phyloP scores from a whole-genome alignment of 2,888 invertebrate species.

The Mimachlamys varia region DNA sequence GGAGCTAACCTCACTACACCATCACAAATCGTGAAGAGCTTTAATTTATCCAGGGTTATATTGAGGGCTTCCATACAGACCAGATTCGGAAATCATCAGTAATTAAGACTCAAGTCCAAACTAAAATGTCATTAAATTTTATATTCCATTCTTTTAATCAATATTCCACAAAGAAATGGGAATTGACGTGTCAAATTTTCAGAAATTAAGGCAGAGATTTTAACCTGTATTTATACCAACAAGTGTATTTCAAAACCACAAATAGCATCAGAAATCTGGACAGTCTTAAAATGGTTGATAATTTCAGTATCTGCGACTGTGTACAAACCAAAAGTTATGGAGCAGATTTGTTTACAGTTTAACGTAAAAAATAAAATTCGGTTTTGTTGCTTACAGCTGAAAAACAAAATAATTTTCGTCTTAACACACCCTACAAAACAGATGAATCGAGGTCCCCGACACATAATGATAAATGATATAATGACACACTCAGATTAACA shows the following conservation, averaged over 20 bases:
- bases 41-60: too few species aligned
- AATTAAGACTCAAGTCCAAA: too few species aligned
- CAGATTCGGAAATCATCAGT: too few species aligned
- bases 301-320: neutral
- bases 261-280: neutral
- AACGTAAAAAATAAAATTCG: neutral
- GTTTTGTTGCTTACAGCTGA: conserved; percentile 9
- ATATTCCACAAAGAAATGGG: too few species aligned
- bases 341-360: neutral
- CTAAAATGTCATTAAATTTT: too few species aligned
- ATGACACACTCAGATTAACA: conserved; percentile 25
- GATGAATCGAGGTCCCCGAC: neutral
- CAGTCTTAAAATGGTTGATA: too few species aligned
- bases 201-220: neutral
- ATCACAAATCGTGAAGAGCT: too few species aligned
- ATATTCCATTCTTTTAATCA: too few species aligned
- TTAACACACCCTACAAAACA: neutral
- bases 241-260: too few species aligned
- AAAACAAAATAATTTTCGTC: neutral
- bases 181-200: too few species aligned
- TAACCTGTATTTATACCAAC: too few species aligned
- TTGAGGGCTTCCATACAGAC: too few species aligned
- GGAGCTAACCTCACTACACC: neutral
- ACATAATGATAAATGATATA: neutral
- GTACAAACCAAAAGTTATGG: neutral